Base-by-base conservation (phyloP, 2,797 vertebrate species). In the Sebastes cheni region DNA sequence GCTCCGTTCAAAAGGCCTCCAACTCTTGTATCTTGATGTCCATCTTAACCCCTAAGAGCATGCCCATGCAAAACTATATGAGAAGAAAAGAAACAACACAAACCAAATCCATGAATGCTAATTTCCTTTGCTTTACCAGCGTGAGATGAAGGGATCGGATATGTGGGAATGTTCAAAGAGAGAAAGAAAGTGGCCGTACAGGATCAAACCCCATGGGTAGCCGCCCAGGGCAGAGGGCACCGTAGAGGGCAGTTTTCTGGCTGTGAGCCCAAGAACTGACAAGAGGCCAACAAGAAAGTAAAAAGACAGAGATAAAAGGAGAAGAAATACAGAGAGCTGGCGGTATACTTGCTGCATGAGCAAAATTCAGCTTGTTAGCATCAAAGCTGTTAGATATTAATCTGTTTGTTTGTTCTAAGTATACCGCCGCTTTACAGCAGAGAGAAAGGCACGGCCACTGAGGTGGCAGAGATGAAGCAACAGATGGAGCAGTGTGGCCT, bases 341-440 rank as follows among this genome's bases (percentile, higher is more conserved):
- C 12, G 18, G 75, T 29, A 20, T 65, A 59, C 46, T 62, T 61
- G 25, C 52, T 20, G 56, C 65, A 56, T 11, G 2, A 22, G 56
- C 50, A 65, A 70, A 70, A 83, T 62, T 56, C 29, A 46, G 59
- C 74, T 71, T 71, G 65, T 67, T 72, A n/a, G 34, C 46, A 76
- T 86, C 72, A 84, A 86, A 85, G 73, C 71, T 72, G 30, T 72
- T 52, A 20, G 61, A 60, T 69, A 72, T 72, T n/a, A 62, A 89
- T 77, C 50, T 30, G 70, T 13, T 36, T 67, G 46, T 84, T 74
- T 82, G 72, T 77, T 83, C 18, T n/a, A 71, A 79, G 39, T 29
- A 72, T 14, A 52, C 34, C 2, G 2, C 36, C 3, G 22, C 74
- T 78, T 81, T 85, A 67, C 36, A 72, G 20, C 27, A 65, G 34